Percentiles rank a stretch among this genome's conserved stretches.
These are phyloP conservation scores for Willisornis vidua DNA, from an alignment of 2,113 vertebrate species.

Conservation along the genomic window DNA sequence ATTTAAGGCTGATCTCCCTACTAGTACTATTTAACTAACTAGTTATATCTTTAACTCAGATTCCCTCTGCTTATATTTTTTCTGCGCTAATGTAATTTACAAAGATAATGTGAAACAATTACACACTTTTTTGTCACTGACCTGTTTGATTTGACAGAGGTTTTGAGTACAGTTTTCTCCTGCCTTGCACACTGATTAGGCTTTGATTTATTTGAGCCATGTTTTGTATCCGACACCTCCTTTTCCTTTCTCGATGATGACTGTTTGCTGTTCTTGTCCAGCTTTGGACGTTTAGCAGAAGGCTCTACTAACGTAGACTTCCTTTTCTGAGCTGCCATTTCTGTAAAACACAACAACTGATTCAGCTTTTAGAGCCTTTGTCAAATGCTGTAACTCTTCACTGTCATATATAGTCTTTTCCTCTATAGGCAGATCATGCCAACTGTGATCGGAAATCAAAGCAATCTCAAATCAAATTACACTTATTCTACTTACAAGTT, in stretches of 20 bases:
- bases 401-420: neutral
- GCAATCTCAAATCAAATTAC: neutral
- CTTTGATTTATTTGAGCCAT: slow-evolving; percentile 74
- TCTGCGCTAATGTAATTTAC: slow-evolving; percentile 12
- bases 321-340: slow-evolving; percentile 81
- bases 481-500: slow-evolving; percentile 76
- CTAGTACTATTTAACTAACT: neutral
- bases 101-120: neutral
- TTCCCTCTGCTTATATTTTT: slow-evolving; percentile 11
- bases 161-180: slow-evolving; percentile 73
- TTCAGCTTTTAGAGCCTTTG: slow-evolving; percentile 13
- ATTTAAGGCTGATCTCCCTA: neutral
- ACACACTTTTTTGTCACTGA: slow-evolving; percentile 55
- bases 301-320: slow-evolving; percentile 71
- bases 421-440: neutral
- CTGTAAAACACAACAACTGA: slow-evolving; percentile 70
- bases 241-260: slow-evolving; percentile 64
- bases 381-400: neutral
- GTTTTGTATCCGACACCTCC: slow-evolving; percentile 67
- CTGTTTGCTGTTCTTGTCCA: slow-evolving; percentile 69
- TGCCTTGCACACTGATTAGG: slow-evolving; percentile 42
- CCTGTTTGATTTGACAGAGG: slow-evolving; percentile 66
- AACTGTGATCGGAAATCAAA: neutral
- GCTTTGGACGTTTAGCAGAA: slow-evolving; percentile 74
- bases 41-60: slow-evolving; percentile 38